Evolutionary conservation across 2,888 invertebrate species (phyloP).

Genomic region (Byasa hedistus): DNA sequence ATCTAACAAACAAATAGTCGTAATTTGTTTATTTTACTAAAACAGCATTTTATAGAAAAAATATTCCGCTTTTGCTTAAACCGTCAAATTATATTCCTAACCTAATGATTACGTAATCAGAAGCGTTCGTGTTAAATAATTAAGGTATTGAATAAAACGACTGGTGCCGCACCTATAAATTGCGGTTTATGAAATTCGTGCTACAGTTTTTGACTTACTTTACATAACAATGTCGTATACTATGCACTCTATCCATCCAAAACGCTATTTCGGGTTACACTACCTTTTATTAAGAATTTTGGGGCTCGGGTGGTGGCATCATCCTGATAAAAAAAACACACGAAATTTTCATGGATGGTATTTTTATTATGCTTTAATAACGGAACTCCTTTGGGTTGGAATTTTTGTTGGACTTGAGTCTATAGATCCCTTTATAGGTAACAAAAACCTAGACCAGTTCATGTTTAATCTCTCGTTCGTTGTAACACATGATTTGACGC

Average conservation of each 20-base stretch:
- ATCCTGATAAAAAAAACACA: constrained; percentile 61
- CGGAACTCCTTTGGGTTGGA: constrained; percentile 66
- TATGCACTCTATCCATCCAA: constrained; percentile 42
- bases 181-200: background rate
- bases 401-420: constrained; percentile 73
- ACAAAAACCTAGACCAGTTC: constrained; percentile 69
- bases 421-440: constrained; percentile 70
- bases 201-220: background rate
- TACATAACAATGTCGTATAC: constrained; percentile 9
- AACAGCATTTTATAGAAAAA: background rate
- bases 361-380: constrained; percentile 62
- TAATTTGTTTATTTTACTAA: background rate
- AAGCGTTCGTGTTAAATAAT: constrained; percentile 24
- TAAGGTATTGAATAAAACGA: background rate
- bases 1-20: too few relatives aligned
- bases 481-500: constrained; percentile 69
- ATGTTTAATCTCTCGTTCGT: constrained; percentile 76
- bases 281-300: constrained; percentile 60
- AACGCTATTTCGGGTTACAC: constrained; percentile 61
- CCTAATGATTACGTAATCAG: constrained; percentile 11
- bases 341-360: constrained; percentile 65
- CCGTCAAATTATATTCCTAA: constrained; percentile 6
- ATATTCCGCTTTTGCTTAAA: constrained; percentile 3
- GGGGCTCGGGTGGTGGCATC: constrained; percentile 74
- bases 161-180: background rate